Conservation (phyloP, 2,888 invertebrate genomes). For the Scaptomyza tumidula region DNA sequence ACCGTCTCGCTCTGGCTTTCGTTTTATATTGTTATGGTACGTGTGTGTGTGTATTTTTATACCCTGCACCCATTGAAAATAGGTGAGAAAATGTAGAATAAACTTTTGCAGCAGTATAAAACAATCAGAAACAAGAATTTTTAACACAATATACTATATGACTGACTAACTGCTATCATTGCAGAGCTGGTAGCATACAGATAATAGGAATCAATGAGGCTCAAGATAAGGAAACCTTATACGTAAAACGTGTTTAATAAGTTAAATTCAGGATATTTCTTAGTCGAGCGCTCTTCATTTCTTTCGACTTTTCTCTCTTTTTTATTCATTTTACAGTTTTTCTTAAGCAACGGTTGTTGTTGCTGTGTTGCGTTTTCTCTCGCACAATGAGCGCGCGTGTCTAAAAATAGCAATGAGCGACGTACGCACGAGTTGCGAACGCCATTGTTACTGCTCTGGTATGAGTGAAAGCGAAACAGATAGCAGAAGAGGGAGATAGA, state of each 20-base stretch:
- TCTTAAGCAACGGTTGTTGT: no score
- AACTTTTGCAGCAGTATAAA: no score
- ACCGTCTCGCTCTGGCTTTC: slow-evolving; percentile 15
- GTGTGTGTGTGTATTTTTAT: background rate
- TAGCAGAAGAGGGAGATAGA: background rate
- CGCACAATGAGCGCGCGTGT: slow-evolving; percentile 51
- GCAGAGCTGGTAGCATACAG: background rate
- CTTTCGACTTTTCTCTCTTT: slow-evolving; percentile 16
- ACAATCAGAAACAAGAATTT: no score
- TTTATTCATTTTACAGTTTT: slow-evolving; percentile 21
- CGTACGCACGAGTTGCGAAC: slow-evolving; percentile 45
- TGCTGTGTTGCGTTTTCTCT: slow-evolving; percentile 30
- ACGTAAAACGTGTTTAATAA: background rate
- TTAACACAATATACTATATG: no score
- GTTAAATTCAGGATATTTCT: background rate
- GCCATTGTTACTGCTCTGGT: background rate
- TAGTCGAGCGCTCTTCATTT: slow-evolving; percentile 21
- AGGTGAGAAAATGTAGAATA: background rate
- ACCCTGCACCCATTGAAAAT: background rate
- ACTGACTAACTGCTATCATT: background rate
- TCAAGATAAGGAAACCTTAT: background rate
- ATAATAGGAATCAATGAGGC: background rate
- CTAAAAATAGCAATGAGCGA: slow-evolving; percentile 71
- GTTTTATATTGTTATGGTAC: background rate
- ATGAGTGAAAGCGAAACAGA: background rate